Percentiles rank a stretch among this genome's conserved stretches.
phyloP scores from a whole-genome alignment of 2,888 invertebrate genomes.

The Hofmannophila pseudospretella region DNA sequence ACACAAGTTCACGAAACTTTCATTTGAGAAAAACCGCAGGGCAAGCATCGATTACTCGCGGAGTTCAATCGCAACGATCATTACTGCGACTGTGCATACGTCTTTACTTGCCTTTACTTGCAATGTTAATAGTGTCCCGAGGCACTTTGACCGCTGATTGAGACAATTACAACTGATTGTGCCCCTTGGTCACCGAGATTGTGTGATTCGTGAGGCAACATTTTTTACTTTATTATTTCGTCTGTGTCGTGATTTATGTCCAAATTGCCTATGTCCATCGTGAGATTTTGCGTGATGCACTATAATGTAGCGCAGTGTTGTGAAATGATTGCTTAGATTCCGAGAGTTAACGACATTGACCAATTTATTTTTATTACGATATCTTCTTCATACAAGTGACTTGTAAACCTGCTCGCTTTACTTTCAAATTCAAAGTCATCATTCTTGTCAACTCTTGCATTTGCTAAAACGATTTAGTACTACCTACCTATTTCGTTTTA shows the following conservation, averaged over 20 bases:
- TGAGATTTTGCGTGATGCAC: conserved; percentile 33
- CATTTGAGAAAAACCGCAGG: not conserved
- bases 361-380: conserved; percentile 1
- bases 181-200: conserved; percentile 47
- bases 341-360: conserved; percentile 6
- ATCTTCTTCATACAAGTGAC: not conserved
- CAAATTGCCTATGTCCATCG: conserved; percentile 30
- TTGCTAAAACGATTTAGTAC: no score
- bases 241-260: conserved; percentile 41
- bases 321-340: conserved; percentile 15
- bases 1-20: conserved; percentile 1
- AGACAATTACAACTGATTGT: conserved; percentile 65
- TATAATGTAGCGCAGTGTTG: conserved; percentile 20
- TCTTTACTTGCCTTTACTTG: conserved; percentile 32
- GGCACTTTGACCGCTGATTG: conserved; percentile 48
- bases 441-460: no score
- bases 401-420: no score
- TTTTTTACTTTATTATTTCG: conserved; percentile 20
- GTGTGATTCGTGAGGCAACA: conserved; percentile 17
- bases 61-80: conserved; percentile 1
- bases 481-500: no score
- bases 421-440: no score
- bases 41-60: not conserved
- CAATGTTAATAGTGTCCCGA: conserved; percentile 60
- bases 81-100: conserved; percentile 21